Evolutionary conservation across 2,888 invertebrate genomes (phyloP).

Genomic region (Torymus texanus): DNA sequence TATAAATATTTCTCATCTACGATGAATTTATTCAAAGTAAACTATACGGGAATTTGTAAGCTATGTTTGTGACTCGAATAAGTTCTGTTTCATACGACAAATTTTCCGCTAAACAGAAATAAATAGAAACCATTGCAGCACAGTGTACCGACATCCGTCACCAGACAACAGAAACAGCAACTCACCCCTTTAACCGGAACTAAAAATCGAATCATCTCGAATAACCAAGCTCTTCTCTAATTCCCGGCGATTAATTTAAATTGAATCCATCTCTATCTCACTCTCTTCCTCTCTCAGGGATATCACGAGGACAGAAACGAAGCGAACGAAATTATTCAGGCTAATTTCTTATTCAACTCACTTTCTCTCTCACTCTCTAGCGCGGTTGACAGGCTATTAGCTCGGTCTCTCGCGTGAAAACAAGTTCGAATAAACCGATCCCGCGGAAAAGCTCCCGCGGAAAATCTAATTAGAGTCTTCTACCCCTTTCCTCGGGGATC

Average conservation of each 20-base stretch:
- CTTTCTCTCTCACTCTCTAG: slow-evolving; percentile 37
- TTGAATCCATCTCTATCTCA: slow-evolving; percentile 42
- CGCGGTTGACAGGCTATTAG: slow-evolving; percentile 58
- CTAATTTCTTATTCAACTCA: slow-evolving; percentile 57
- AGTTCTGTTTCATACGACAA: too few species aligned
- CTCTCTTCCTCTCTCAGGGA: slow-evolving; percentile 1
- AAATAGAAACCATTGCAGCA: too few species aligned
- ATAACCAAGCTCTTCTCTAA: slow-evolving; percentile 6
- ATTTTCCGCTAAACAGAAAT: too few species aligned
- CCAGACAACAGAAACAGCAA: too few species aligned
- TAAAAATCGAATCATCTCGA: not conserved
- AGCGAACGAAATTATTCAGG: slow-evolving; percentile 54
- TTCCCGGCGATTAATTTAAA: slow-evolving; percentile 54
- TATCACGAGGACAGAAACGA: slow-evolving; percentile 4
- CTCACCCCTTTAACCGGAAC: too few species aligned
- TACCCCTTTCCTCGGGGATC: slow-evolving; percentile 51
- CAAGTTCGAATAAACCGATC: slow-evolving; percentile 56
- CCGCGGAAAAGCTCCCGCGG: slow-evolving; percentile 24
- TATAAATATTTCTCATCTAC: too few species aligned
- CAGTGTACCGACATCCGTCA: too few species aligned
- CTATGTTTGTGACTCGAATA: too few species aligned
- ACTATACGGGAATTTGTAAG: too few species aligned
- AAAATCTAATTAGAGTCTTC: slow-evolving; percentile 60
- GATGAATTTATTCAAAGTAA: too few species aligned
- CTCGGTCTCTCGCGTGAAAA: slow-evolving; percentile 49